Conservation (phyloP, 2,797 vertebrate species). For the Myripristis jacobus region DNA sequence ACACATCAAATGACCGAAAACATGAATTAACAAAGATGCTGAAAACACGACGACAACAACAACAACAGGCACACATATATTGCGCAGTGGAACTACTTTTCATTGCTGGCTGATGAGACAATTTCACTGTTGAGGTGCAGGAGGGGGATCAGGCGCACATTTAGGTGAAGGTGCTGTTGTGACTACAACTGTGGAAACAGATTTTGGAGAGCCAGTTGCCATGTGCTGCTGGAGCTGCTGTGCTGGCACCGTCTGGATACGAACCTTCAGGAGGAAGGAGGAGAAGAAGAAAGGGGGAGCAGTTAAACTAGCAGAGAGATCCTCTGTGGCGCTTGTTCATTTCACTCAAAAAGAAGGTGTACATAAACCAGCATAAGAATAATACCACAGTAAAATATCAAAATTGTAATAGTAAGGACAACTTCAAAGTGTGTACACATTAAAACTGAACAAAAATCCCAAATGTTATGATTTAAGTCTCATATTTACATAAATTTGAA, state of each 20-base stretch:
- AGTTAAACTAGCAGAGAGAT: background rate
- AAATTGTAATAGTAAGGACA: no score
- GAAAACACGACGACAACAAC: background rate
- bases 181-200: constrained; percentile 95
- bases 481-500: no score
- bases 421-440: no score
- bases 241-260: constrained; percentile 94
- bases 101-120: background rate
- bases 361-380: background rate
- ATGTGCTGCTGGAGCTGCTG: constrained; percentile 95
- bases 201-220: constrained; percentile 88
- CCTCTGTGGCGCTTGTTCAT: background rate
- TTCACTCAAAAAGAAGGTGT: background rate
- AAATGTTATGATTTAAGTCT: background rate
- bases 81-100: background rate
- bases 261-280: constrained; percentile 82
- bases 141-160: constrained; percentile 87
- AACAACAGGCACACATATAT: background rate
- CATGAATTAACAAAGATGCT: background rate
- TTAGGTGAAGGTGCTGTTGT: constrained; percentile 94
- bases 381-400: background rate
- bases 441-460: no score
- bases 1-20: background rate
- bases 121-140: constrained; percentile 64
- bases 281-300: background rate